Base-by-base conservation (phyloP, 1,140 invertebrate genomes). In the Atta texana region DNA sequence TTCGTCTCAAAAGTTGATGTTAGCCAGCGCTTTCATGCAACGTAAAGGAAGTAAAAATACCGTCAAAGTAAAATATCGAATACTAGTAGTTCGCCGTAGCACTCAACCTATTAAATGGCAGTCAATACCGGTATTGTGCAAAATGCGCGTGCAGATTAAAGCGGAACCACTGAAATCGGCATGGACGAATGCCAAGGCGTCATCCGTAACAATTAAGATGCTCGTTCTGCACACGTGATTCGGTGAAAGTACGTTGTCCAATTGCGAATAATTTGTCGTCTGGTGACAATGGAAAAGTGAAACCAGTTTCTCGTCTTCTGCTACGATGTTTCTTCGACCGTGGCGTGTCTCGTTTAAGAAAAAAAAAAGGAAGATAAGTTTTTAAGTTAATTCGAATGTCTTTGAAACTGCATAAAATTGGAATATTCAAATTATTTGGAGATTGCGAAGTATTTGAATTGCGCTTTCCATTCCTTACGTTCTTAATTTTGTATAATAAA, bases 201-300 rank as follows among this genome's bases (percentile, higher is more conserved):
- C 8, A 71, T 55, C 63, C 86, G 80, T 44, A 44, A 39, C 82
- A 78, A 90, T 90, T 87, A 87, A 87, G 64, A 51, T 12, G 78
- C 28, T 28, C 4, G 24, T 84, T 90, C 74, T 64, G 86, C 82
- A 75, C 59, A 55, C 69, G 28, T 59, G 74, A 85, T 86, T 75
- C 59, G 68, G 91, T 66, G 90, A 91, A 91, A 91, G 91, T 91
- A 64, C 66, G 66, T 39, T 80, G 87, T 69, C 64, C 80, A 71
- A 66, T 64, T 34, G 69, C 61, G 72, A 80, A 51, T 51, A 68
- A 77, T 81, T 85, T 77, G 84, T 91, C 81, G 68, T 85, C 87
- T 85, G 66, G 14, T 18, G 86, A 93, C 92, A 90, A 92, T 93
- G 74, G 92, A 92, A 91, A 93, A 92, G 92, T 92, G 92, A 93